phyloP scores from a whole-genome alignment of 1,140 invertebrate genomes.

The Megalonaias nervosa region DNA sequence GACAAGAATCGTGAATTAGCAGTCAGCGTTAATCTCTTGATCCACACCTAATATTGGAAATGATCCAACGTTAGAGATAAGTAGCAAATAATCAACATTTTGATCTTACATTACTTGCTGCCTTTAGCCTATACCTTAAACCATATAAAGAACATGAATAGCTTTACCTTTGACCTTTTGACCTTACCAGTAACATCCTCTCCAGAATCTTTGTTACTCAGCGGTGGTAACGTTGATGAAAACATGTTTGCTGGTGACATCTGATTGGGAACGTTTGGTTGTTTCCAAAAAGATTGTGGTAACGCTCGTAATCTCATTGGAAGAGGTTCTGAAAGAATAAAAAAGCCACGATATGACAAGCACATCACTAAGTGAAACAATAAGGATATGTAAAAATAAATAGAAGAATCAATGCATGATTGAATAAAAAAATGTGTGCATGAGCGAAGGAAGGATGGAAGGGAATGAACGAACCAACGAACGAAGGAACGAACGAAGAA shows the following conservation, averaged over 20 bases:
- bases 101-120: background rate
- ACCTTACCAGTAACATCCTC: conserved; percentile 65
- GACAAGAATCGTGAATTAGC: too few species aligned
- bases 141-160: background rate
- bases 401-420: background rate
- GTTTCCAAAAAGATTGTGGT: conserved; percentile 76
- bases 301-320: conserved; percentile 75
- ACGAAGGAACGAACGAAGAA: too few species aligned
- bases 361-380: too few species aligned
- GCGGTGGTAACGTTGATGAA: conserved; percentile 70
- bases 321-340: conserved; percentile 71
- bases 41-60: background rate
- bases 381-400: background rate
- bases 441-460: background rate
- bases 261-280: conserved; percentile 73
- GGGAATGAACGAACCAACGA: too few species aligned
- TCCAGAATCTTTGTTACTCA: conserved; percentile 67
- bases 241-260: conserved; percentile 70
- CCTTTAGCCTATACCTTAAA: background rate
- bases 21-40: too few species aligned
- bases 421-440: background rate
- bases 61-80: background rate
- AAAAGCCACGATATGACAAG: conserved; percentile 9
- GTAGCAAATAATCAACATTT: background rate
- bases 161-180: background rate